phyloP scores from a whole-genome alignment of 2,797 vertebrate species.

The Macroramphosus scolopax region DNA sequence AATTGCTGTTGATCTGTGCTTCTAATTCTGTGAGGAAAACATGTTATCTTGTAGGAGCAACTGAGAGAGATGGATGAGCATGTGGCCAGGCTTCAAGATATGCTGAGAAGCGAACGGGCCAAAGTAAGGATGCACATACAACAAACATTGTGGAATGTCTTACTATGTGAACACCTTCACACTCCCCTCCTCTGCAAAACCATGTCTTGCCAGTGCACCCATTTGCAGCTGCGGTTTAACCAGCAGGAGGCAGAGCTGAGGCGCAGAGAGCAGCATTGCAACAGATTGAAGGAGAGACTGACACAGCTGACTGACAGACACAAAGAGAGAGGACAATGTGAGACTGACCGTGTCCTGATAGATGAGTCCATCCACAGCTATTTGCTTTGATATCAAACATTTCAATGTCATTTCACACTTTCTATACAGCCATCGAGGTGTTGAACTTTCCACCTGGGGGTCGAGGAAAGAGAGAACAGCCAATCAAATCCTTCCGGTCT shows the following conservation, averaged over 20 bases:
- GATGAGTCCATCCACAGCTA: too few species aligned
- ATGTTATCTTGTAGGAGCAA: conserved; percentile 57
- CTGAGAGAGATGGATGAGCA: conserved; percentile 67
- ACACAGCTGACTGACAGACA: conserved; percentile 59
- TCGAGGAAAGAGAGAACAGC: conserved; percentile 38
- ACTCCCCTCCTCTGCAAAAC: not conserved
- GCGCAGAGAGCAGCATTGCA: conserved; percentile 63
- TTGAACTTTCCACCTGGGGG: conserved; percentile 59
- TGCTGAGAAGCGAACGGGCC: conserved; percentile 61
- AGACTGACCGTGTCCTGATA: conserved; percentile 11
- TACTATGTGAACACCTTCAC: not conserved
- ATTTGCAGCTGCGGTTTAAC: conserved; percentile 64
- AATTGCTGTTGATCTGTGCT: not conserved
- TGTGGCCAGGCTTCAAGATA: conserved; percentile 66
- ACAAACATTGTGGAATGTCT: not conserved
- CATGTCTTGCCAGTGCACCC: conserved; percentile 35
- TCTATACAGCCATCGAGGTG: conserved; percentile 69
- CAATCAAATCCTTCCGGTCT: conserved; percentile 26
- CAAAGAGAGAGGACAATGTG: conserved; percentile 59
- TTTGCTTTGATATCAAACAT: too few species aligned
- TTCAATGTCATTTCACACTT: not conserved
- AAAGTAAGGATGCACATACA: conserved; percentile 51
- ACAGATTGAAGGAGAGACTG: conserved; percentile 70
- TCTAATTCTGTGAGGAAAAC: not conserved
- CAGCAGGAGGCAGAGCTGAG: conserved; percentile 72